Evolutionary conservation across 2,888 invertebrate genomes (phyloP), one percentile per base, ranked within the genome.

Genomic region (Stenurella melanura): DNA sequence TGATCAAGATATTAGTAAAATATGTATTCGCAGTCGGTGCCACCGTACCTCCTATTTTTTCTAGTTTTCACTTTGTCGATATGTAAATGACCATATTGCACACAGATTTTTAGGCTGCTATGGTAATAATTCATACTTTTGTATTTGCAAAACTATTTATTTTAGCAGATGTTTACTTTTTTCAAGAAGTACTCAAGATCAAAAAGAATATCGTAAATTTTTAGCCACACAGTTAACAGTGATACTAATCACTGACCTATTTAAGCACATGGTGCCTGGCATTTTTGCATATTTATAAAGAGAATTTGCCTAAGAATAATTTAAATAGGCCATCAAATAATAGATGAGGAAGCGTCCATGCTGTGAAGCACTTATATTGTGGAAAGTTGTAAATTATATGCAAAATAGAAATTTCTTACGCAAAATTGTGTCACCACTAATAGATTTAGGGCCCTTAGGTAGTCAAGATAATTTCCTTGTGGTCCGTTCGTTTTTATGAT

Each of bases 351-450:
- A 78, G 82, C 79, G 75, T 76, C 80, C 84, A 79, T 66, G 80
- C 83, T 82, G 83, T 38, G 83, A 77, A 77, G 54, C 79, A 79
- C 77, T 78, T 76, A 77, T 78, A 78, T 79, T 79, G 83, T 78
- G 80, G 80, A 83, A 81, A 82, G 82, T 81, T 80, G 80, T 82
- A 81, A 83, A 85, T 82, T 80, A 80, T 82, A 84, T 83, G 85
- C 85, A 85, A 82, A 83, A 81, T 80, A 80, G 82, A 81, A 81
- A 81, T 80, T 81, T 82, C 79, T 83, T 82, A 73, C 80, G 83
- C 82, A 83, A 84, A 82, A 83, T 82, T 79, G 76, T 83, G 84
- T 80, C 84, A 80, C 77, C 66, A 79, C 67, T 61, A 73, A 74
- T 72, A 64, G 57, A 76, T 66, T 60, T 77, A 60, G 78, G 76